Percentiles rank a stretch among this genome's conserved stretches.
These are phyloP conservation scores for Kradibia gibbosae DNA, from an alignment of 1,140 invertebrate genomes.

Conservation along the genomic window DNA sequence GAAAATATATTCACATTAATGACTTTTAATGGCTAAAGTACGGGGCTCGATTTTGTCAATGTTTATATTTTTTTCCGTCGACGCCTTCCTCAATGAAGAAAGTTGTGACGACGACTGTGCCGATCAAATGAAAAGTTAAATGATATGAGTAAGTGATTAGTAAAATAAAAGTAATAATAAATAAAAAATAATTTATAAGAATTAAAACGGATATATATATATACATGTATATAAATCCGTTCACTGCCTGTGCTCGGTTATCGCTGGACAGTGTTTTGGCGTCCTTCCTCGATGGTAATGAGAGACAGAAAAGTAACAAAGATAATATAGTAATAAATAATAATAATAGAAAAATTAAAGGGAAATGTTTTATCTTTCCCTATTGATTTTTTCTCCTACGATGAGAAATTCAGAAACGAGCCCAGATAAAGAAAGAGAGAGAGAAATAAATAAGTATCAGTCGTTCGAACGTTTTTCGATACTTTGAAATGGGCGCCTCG, in stretches of 20 bases:
- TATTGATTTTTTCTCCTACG: constrained; percentile 8
- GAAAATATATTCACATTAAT: constrained; percentile 23
- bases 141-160: neutral
- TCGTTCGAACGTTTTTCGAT: constrained; percentile 1
- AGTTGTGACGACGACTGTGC: neutral
- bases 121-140: neutral
- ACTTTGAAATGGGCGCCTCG: constrained; percentile 22
- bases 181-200: constrained; percentile 12
- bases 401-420: constrained; percentile 1
- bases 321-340: neutral
- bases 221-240: constrained; percentile 58
- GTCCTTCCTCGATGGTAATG: neutral
- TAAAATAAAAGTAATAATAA: neutral
- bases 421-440: neutral
- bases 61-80: neutral
- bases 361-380: neutral
- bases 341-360: neutral
- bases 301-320: constrained; percentile 13
- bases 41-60: neutral
- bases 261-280: constrained; percentile 63
- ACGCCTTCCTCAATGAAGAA: neutral
- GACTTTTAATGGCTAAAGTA: constrained; percentile 14
- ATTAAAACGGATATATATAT: constrained; percentile 10
- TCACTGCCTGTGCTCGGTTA: constrained; percentile 70
- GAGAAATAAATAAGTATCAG: neutral